phyloP scores from a whole-genome alignment of 2,888 invertebrate species.

The Masnerella sp. region DNA sequence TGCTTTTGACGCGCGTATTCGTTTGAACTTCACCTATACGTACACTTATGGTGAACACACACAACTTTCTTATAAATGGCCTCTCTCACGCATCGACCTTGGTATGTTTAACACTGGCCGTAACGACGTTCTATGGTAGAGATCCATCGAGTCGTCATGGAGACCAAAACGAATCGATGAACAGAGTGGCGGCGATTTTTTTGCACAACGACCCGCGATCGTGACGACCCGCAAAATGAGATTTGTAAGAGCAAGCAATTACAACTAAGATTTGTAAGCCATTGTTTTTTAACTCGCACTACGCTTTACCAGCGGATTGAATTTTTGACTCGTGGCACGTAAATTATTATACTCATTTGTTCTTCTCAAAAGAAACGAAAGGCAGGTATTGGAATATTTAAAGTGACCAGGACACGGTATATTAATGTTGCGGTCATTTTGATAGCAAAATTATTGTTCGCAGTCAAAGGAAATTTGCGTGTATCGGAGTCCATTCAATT shows the following conservation, averaged over 20 bases:
- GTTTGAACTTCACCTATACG: constrained; percentile 54
- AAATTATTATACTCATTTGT: constrained; percentile 62
- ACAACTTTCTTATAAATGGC: constrained; percentile 66
- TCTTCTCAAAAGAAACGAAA: constrained; percentile 46
- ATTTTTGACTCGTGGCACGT: constrained; percentile 60
- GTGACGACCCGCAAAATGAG: constrained; percentile 63
- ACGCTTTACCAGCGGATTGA: constrained; percentile 58
- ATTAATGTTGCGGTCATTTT: constrained; percentile 10
- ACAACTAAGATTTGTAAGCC: constrained; percentile 62
- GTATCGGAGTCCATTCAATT: no score
- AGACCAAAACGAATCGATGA: constrained; percentile 69
- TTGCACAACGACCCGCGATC: constrained; percentile 60
- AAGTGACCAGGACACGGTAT: constrained; percentile 34
- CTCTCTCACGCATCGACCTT: constrained; percentile 65
- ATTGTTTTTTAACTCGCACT: constrained; percentile 60
- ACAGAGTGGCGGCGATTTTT: constrained; percentile 61
- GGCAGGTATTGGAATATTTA: constrained; percentile 53
- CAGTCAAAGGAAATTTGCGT: no score
- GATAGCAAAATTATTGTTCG: constrained; percentile 30
- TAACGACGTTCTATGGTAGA: constrained; percentile 69
- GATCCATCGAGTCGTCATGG: constrained; percentile 68
- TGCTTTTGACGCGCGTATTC: constrained; percentile 63
- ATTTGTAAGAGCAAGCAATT: constrained; percentile 63
- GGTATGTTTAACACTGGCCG: constrained; percentile 62
- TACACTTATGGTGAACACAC: constrained; percentile 59